Percentiles rank a stretch among this genome's conserved stretches.
Conservation (phyloP, 2,888 invertebrate genomes). For the Endotricha flammealis region DNA sequence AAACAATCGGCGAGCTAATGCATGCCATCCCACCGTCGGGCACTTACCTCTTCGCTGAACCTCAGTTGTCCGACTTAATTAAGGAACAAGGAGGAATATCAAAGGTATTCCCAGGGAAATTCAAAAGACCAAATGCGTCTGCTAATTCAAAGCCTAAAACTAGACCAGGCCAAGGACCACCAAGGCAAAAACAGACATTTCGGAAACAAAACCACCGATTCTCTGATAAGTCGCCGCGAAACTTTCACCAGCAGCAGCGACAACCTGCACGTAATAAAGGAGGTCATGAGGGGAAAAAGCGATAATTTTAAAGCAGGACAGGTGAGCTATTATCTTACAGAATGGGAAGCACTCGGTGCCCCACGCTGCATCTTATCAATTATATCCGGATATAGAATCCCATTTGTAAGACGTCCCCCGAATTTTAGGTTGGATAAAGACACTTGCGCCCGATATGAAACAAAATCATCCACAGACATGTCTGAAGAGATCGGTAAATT, state of each 20-base stretch:
- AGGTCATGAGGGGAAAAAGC: neutral
- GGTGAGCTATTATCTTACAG: slow-evolving; percentile 1
- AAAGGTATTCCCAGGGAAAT: slow-evolving; percentile 17
- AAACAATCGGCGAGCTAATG: neutral
- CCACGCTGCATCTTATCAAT: slow-evolving; percentile 3
- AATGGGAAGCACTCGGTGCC: slow-evolving; percentile 3
- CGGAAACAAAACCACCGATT: no score
- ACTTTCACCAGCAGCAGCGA: neutral
- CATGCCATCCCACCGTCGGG: neutral
- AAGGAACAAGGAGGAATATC: neutral
- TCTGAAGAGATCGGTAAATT: slow-evolving; percentile 9
- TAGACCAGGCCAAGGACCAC: neutral
- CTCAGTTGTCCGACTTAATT: neutral
- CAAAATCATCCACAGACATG: slow-evolving; percentile 6
- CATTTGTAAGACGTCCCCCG: slow-evolving; percentile 9
- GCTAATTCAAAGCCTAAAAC: neutral
- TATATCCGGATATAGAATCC: slow-evolving; percentile 9
- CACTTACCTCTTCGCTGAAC: neutral
- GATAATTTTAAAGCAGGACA: slow-evolving; percentile 9
- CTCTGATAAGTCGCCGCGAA: no score
- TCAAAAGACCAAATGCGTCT: neutral
- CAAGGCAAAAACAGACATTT: no score
- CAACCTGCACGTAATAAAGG: neutral
- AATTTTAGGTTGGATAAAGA: slow-evolving; percentile 4
- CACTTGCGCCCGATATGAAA: slow-evolving; percentile 6